phyloP scores from a whole-genome alignment of 2,797 vertebrate species.

The Xenentodon cancila region DNA sequence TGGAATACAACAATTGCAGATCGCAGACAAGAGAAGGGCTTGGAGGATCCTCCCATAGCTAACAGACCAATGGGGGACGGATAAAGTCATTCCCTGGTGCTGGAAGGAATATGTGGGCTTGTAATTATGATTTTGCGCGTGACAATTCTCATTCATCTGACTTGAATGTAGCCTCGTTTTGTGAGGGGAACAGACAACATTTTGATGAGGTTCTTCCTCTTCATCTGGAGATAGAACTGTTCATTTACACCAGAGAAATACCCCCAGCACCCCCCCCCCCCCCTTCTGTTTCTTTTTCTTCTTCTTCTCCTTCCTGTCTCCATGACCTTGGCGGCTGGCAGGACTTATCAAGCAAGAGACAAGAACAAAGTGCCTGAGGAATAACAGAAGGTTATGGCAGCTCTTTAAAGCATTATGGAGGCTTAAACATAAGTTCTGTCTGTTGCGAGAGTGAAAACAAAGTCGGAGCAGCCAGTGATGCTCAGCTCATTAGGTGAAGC shows the following conservation, averaged over 20 bases:
- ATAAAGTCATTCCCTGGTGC: constrained; percentile 72
- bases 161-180: constrained; percentile 73
- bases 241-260: constrained; percentile 77
- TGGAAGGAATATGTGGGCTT: constrained; percentile 72
- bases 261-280: constrained; percentile 24
- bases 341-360: constrained; percentile 80
- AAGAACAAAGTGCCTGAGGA: constrained; percentile 79
- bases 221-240: constrained; percentile 75
- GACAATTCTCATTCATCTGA: constrained; percentile 83
- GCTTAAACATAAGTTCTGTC: constrained; percentile 73
- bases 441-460: constrained; percentile 71
- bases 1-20: constrained; percentile 83
- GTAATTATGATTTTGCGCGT: constrained; percentile 82
- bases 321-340: constrained; percentile 80
- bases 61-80: constrained; percentile 72
- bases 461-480: constrained; percentile 60
- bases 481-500: constrained; percentile 70
- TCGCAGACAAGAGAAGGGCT: constrained; percentile 81
- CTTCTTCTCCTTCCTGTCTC: constrained; percentile 64
- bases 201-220: constrained; percentile 82
- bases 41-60: constrained; percentile 72
- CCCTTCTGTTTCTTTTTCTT: constrained; percentile 56
- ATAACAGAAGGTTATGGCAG: constrained; percentile 81
- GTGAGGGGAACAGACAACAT: constrained; percentile 73
- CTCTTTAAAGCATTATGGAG: constrained; percentile 76